Evolutionary conservation across 2,113 vertebrate species (phyloP), one percentile per base, ranked within the genome.

Genomic region (Thymallus thymallus): DNA sequence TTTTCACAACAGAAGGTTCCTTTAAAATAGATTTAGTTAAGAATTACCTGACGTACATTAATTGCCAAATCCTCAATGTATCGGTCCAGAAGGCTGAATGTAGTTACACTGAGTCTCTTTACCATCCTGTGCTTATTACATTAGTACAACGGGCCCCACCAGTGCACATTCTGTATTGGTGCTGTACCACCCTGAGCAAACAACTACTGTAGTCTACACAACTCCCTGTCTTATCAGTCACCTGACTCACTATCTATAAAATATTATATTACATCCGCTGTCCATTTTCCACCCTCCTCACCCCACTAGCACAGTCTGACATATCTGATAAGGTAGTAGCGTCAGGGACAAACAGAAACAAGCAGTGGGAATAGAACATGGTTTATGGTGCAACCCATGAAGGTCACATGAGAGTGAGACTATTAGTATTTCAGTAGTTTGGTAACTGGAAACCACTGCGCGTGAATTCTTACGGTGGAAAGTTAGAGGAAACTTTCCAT

Each of bases 351-450:
- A n/a, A 22, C 18, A 7, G 14, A 45, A 68, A 16, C 66, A 46
- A 23, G 20, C 66, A n/a, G 20, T 3, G 66, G 66, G 18, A 13
- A 46, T 41, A 45, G 16, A 35, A 18, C 20, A 35, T 6, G 10
- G 46, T 48, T 48, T 9, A 16, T 48, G 46, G 13, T 9, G 41
- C 35, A 61, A 30, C 29, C 13, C 16, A 16, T 16, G 29, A 24
- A 69, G 76, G 68, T 73, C 68, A 76, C 62, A 64, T 30, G 68
- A 45, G 46, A 69, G 78, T 66, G 79, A 75, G 76, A 72, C 80
- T 73, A 67, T 5, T 70, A 30, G 73, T 82, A 80, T 86, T 85
- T 86, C 71, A 76, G 81, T 14, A 48, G 70, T 63, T 30, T n/a
- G 68, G 78, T 76, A 82, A 86, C 41, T 18, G 0, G 18, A 87